Evolutionary conservation across 1,140 invertebrate species (phyloP).

Genomic region (Aphidius ervi): DNA sequence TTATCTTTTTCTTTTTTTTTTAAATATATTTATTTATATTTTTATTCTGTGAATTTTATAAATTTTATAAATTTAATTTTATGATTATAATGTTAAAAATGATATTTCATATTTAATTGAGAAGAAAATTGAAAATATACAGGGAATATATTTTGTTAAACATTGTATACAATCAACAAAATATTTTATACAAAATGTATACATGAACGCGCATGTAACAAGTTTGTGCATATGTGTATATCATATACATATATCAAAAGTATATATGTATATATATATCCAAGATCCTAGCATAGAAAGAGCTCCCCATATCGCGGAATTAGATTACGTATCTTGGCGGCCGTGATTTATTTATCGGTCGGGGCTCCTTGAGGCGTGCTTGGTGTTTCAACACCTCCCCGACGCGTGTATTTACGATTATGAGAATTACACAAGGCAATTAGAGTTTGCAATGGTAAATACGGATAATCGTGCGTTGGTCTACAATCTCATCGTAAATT

Average conservation of each 20-base stretch:
- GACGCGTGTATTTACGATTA: slow-evolving; percentile 44
- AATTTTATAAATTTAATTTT: no score
- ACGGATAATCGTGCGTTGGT: slow-evolving; percentile 27
- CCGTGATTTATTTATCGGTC: slow-evolving; percentile 44
- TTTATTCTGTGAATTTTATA: no score
- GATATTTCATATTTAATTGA: no score
- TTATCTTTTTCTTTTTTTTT: no score
- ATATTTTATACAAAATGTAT: slow-evolving; percentile 9
- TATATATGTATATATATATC: slow-evolving; percentile 3
- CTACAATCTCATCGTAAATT: slow-evolving; percentile 27
- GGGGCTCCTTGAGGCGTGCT: slow-evolving; percentile 31
- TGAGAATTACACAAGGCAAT: slow-evolving; percentile 43
- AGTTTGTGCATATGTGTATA: slow-evolving; percentile 12
- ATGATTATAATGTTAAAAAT: no score
- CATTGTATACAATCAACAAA: no score
- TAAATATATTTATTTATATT: no score
- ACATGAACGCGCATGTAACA: slow-evolving; percentile 26
- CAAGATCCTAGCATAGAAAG: neutral
- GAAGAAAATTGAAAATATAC: no score
- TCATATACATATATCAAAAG: neutral
- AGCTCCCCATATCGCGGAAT: slow-evolving; percentile 36
- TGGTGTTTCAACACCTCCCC: slow-evolving; percentile 39
- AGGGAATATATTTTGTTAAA: no score
- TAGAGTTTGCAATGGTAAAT: slow-evolving; percentile 32
- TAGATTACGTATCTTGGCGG: slow-evolving; percentile 38